phyloP scores from a whole-genome alignment of 1,140 invertebrate genomes.

The Anoplophora glabripennis region DNA sequence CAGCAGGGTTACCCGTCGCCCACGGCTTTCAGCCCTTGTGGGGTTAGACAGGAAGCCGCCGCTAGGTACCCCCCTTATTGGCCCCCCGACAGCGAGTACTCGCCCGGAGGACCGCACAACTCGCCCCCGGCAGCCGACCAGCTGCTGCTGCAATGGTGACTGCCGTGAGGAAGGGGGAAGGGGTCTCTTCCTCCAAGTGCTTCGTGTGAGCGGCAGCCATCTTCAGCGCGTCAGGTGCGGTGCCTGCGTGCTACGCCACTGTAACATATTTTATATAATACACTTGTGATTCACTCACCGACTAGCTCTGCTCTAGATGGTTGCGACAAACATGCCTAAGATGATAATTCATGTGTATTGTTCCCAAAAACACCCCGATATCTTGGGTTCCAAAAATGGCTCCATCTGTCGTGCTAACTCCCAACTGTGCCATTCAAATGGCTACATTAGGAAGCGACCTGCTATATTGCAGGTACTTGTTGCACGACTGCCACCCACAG shows the following conservation, averaged over 20 bases:
- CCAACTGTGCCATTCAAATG: no score
- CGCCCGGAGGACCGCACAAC: slow-evolving; percentile 33
- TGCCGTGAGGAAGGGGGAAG: slow-evolving; percentile 4
- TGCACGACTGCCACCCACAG: no score
- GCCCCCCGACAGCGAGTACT: slow-evolving; percentile 43
- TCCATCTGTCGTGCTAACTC: no score
- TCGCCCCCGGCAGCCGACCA: slow-evolving; percentile 41
- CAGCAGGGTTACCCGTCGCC: slow-evolving; percentile 45
- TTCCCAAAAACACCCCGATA: no score
- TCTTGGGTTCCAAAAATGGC: no score
- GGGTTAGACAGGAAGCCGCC: slow-evolving; percentile 39
- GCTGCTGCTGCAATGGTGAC: slow-evolving; percentile 46
- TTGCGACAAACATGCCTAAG: no score
- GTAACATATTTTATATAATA: background rate
- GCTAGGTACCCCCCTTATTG: slow-evolving; percentile 44
- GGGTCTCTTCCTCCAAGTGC: background rate
- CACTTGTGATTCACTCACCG: background rate
- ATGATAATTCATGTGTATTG: no score
- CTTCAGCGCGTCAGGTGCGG: background rate
- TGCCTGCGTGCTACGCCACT: background rate
- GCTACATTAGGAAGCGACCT: no score
- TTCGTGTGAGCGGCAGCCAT: slow-evolving; percentile 4
- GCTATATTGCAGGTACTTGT: no score
- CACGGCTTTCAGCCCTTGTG: slow-evolving; percentile 39
- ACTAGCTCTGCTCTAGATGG: background rate